Evolutionary conservation across 2,888 invertebrate species (phyloP).

Genomic region (Pseudococcus longispinus): DNA sequence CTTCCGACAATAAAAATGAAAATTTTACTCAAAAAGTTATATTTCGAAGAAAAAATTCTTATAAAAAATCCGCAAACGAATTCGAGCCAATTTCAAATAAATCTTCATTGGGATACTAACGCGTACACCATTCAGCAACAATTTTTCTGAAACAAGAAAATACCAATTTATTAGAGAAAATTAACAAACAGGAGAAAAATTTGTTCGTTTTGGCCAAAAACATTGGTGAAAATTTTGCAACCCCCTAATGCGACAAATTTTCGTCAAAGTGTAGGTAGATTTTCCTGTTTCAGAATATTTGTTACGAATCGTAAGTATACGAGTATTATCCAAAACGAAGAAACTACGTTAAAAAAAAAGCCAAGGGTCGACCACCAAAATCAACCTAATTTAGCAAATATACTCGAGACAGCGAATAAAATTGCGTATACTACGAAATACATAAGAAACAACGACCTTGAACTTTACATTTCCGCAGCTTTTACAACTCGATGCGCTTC

Average conservation of each 20-base stretch:
- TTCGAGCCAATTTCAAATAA: neutral
- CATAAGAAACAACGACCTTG: slow-evolving; percentile 10
- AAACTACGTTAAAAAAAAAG: neutral
- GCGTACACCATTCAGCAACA: neutral
- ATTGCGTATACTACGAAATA: slow-evolving; percentile 8
- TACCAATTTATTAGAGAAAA: neutral
- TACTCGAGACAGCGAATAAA: neutral
- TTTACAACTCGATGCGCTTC: slow-evolving; percentile 20
- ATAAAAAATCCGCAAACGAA: neutral
- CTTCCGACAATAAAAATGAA: neutral
- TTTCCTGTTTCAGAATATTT: slow-evolving; percentile 29
- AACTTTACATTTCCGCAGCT: slow-evolving; percentile 18
- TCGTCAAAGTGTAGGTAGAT: neutral
- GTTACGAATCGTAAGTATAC: neutral
- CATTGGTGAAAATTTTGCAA: neutral
- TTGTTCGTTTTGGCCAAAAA: neutral
- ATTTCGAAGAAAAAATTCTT: neutral
- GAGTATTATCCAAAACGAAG: neutral
- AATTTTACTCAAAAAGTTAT: neutral
- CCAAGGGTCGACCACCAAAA: neutral
- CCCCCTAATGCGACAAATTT: slow-evolving; percentile 11
- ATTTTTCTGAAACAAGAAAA: slow-evolving; percentile 33
- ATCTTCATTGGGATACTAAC: neutral
- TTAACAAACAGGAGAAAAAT: neutral
- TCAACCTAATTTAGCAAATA: neutral